Conservation (phyloP, 1,140 invertebrate species). For the Cydia fagiglandana region DNA sequence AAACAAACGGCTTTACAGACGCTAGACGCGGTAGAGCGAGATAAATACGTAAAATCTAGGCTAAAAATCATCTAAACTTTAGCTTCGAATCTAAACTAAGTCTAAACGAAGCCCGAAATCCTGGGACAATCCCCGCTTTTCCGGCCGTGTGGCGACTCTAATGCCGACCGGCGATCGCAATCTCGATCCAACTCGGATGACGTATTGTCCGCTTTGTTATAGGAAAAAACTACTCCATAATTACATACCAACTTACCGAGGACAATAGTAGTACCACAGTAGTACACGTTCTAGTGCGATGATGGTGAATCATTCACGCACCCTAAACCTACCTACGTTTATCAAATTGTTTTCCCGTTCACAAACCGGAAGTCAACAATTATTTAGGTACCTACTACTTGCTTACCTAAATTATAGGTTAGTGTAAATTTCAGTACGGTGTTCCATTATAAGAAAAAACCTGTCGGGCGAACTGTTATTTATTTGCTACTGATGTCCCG, state of each 20-base stretch:
- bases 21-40: no score
- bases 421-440: neutral
- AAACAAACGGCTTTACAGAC: no score
- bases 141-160: neutral
- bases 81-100: no score
- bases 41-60: no score
- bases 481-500: no score
- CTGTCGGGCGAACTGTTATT: no score
- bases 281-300: neutral
- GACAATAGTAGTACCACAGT: constrained; percentile 4
- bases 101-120: neutral
- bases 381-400: neutral
- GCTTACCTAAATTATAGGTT: neutral
- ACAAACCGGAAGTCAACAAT: neutral
- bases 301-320: neutral
- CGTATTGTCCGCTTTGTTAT: constrained; percentile 24
- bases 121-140: neutral
- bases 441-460: no score
- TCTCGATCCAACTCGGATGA: constrained; percentile 3
- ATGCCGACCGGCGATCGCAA: neutral
- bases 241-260: neutral
- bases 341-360: neutral
- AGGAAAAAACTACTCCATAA: constrained; percentile 29
- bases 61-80: neutral
- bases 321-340: constrained; percentile 8